Evolutionary conservation across 2,797 vertebrate species (phyloP), one percentile per base, ranked within the genome.

Genomic region (Menidia menidia): DNA sequence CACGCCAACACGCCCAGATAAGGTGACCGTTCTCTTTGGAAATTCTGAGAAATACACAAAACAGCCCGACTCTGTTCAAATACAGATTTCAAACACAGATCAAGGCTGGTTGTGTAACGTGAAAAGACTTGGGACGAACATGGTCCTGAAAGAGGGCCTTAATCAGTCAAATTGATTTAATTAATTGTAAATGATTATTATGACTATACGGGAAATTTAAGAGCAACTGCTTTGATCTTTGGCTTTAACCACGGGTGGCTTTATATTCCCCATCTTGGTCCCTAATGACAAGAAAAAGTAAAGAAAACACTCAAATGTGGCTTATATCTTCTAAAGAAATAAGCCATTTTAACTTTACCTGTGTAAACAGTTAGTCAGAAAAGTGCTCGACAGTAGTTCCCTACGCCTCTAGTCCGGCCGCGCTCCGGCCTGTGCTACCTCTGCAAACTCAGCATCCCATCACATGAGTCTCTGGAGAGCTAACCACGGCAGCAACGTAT

Each of bases 391-490:
- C 35, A 39, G 35, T 39, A 39, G 35, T 39, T 5, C 1, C 5
- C 35, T 39, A 39, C 35, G 8, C 3, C 35, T 39, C 35, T 30
- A 62, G 31, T 31, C 33, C 52, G 25, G 58, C 60, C 11, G 59
- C 55, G 55, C 35, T 39, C 39, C 58, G 71, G 45, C 56, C 50
- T 30, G 47, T 31, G 52, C 52, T 13, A 33, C n/a, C 19, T 52
- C 42, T 58, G 8, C 59, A 45, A 68, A 32, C 4, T 62, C 14
- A 48, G 58, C 71, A 63, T 78, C 50, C 54, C 45, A 60, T 51
- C 63, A 54, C 14, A 30, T 65, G 64, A 61, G 33, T 73, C 54
- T 48, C 43, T 12, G 6, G 19, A 44, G 13, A 70, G 52, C 14
- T 2, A 60, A 14, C 44, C 41, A 61, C 9, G 14, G 50, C 39